Percentiles rank a stretch among this genome's conserved stretches.
Evolutionary conservation across 2,113 vertebrate genomes (phyloP).

Genomic region (Micronycteris hirsuta): DNA sequence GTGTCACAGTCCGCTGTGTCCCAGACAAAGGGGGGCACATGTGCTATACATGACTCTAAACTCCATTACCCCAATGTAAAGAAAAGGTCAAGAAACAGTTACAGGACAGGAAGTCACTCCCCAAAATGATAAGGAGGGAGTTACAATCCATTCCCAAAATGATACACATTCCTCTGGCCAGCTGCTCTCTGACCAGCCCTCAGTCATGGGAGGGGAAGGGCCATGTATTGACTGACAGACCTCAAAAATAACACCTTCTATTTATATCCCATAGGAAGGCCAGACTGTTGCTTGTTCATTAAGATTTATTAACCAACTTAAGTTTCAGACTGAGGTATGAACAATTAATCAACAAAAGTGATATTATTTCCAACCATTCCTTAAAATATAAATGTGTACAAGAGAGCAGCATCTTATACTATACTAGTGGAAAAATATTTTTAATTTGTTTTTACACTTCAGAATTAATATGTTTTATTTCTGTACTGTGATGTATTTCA

Average conservation of each 20-base stretch:
- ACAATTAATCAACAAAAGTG: background rate
- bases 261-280: background rate
- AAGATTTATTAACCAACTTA: background rate
- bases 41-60: too few relatives aligned
- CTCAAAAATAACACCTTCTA: background rate
- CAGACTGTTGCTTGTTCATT: background rate
- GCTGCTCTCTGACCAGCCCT: too few relatives aligned
- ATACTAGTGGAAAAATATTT: background rate
- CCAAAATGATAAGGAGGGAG: too few relatives aligned
- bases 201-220: too few relatives aligned
- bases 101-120: too few relatives aligned
- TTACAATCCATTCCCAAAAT: too few relatives aligned
- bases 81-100: too few relatives aligned
- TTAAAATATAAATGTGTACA: conserved; percentile 11
- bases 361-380: background rate
- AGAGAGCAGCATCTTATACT: background rate
- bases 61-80: too few relatives aligned
- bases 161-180: too few relatives aligned
- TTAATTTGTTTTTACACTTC: conserved; percentile 55
- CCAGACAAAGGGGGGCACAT: too few relatives aligned
- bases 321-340: background rate
- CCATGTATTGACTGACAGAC: background rate
- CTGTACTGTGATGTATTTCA: conserved; percentile 55
- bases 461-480: conserved; percentile 71
- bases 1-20: too few relatives aligned